Evolutionary conservation across 2,113 vertebrate species (phyloP), one percentile per base, ranked within the genome.

Genomic region (Microtus pennsylvanicus): DNA sequence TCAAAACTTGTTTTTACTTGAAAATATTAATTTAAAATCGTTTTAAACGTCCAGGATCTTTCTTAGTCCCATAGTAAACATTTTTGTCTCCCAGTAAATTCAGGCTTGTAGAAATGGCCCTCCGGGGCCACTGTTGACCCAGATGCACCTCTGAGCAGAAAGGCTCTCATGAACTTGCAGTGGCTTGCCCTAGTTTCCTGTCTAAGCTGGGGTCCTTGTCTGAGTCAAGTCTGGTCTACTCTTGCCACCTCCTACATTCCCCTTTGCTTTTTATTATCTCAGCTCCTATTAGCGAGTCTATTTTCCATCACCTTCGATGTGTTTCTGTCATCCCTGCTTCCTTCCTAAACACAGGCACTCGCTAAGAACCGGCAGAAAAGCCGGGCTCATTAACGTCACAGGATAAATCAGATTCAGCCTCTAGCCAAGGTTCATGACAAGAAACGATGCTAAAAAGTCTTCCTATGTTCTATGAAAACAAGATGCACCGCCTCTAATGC

Each of bases 401-500:
- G 50, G 38, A 70, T 26, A 89, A 65, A 28, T 95, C 52, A 33
- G 87, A 89, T n/a, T 72, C 77, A 77, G 33, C 74, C n/a, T 94
- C 58, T 75, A 75, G 78, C 28, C 63, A 93, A 94, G 81, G 55
- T 96, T 96, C 76, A 5, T 70, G 52, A 69, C 30, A 65, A 88
- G 35, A 81, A 83, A 58, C 65, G 50, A 82, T 52, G 30, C 75
- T 74, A 78, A 89, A 90, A 92, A 86, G 22, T n/a, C 4, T 74
- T 58, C 69, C 7, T 33, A 61, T 90, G 93, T 96, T 45, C 28
- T 67, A 7, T 74, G 63, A 85, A 87, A 94, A 82, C 35, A 93
- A 61, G 12, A n/a, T 42, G 63, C 0, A 11, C 16, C 30, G 67
- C 38, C 3, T 92, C 61, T 42, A 75, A 87, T n/a, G 6, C 63